phyloP scores from a whole-genome alignment of 2,113 vertebrate species.

The Leucosticte australis region DNA sequence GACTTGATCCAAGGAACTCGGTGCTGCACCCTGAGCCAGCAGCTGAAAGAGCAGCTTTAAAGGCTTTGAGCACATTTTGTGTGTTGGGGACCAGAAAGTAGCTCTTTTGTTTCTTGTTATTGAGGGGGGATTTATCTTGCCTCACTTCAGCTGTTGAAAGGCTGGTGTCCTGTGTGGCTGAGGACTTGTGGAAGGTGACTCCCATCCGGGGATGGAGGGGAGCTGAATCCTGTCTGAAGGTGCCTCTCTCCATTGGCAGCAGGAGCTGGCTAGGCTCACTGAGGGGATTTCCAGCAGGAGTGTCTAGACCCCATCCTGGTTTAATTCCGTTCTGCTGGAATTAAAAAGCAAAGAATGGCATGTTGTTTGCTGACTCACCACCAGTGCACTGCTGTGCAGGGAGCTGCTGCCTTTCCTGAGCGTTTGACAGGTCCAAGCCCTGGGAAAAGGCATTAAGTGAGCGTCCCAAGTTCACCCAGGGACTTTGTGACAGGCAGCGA shows the following conservation, averaged over 20 bases:
- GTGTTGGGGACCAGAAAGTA: background rate
- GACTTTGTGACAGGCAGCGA: fast-evolving
- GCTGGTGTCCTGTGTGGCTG: background rate
- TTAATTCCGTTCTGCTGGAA: background rate
- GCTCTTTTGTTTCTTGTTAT: background rate
- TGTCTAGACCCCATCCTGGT: background rate
- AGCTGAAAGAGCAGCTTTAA: background rate
- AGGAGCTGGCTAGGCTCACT: background rate
- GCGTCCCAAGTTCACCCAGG: background rate
- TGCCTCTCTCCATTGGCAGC: background rate
- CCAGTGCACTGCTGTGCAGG: background rate
- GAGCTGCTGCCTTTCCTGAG: background rate
- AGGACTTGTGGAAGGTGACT: background rate
- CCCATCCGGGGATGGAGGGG: background rate
- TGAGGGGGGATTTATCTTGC: background rate
- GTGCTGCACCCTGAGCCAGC: background rate
- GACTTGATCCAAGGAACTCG: background rate
- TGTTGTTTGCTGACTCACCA: background rate
- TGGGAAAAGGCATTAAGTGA: background rate
- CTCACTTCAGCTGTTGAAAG: background rate
- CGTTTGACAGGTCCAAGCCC: background rate
- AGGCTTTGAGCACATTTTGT: background rate
- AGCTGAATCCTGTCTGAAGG: fast-evolving
- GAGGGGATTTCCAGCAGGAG: background rate
- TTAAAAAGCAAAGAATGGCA: background rate